Conservation (phyloP, 1,140 invertebrate species). For the Metopolophium dirhodum region DNA sequence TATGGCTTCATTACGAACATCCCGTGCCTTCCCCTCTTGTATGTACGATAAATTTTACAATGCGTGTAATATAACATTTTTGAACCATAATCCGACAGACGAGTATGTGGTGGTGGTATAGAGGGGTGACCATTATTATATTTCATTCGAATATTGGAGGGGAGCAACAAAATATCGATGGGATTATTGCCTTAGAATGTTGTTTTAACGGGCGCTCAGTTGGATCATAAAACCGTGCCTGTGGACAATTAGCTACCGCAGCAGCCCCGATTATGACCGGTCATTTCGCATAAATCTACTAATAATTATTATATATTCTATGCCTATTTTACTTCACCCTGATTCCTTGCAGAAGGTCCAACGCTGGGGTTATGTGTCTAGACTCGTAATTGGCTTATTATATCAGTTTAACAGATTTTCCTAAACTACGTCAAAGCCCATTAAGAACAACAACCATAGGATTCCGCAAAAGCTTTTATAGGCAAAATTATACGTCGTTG, state of each 20-base stretch:
- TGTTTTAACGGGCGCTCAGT: conserved; percentile 30
- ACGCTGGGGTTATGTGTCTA: not conserved
- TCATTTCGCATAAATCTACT: conserved; percentile 38
- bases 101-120: not conserved
- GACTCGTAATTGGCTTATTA: conserved; percentile 34
- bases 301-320: conserved; percentile 14
- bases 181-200: conserved; percentile 52
- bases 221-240: conserved; percentile 35
- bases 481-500: not conserved
- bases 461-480: not conserved
- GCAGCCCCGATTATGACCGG: conserved; percentile 26
- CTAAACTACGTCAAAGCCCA: conserved; percentile 21
- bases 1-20: conserved; percentile 50
- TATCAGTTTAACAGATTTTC: not conserved
- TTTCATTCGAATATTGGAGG: conserved; percentile 28
- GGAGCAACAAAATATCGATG: conserved; percentile 42
- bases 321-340: not conserved
- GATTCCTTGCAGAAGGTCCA: not conserved
- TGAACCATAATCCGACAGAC: conserved; percentile 22
- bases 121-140: conserved; percentile 10
- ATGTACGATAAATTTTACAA: conserved; percentile 46
- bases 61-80: conserved; percentile 54
- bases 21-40: not conserved
- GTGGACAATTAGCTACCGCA: conserved; percentile 30
- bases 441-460: not conserved